Percentiles rank a stretch among this genome's conserved stretches.
phyloP scores from a whole-genome alignment of 2,113 vertebrate species.

The Sula dactylatra region DNA sequence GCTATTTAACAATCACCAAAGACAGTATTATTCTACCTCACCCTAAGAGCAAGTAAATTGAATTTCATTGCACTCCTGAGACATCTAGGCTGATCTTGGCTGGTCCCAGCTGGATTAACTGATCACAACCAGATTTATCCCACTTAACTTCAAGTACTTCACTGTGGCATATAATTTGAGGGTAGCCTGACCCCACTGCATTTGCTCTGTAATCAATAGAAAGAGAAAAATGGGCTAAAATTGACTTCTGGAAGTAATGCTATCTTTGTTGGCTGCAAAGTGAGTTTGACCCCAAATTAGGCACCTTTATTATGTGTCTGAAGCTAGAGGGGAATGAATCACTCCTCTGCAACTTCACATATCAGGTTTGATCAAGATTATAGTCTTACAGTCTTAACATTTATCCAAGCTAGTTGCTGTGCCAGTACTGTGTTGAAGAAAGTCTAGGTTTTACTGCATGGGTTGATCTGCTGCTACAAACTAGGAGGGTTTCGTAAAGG shows the following conservation, averaged over 20 bases:
- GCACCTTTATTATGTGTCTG: neutral
- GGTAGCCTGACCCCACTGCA: neutral
- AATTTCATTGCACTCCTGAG: neutral
- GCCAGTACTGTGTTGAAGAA: neutral
- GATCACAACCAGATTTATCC: slow-evolving; percentile 21
- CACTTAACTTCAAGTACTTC: neutral
- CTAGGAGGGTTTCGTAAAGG: neutral
- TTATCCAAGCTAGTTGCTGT: neutral
- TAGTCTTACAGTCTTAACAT: neutral
- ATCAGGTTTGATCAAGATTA: neutral
- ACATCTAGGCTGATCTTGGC: neutral
- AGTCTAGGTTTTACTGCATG: neutral
- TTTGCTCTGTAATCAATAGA: neutral
- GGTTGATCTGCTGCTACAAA: neutral
- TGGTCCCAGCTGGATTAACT: neutral
- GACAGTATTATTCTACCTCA: neutral
- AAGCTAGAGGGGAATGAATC: neutral
- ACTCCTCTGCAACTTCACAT: neutral
- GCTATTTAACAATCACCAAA: neutral
- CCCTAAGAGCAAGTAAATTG: neutral
- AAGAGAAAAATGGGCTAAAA: neutral
- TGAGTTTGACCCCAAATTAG: neutral
- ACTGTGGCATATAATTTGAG: neutral
- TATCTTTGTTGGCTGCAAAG: neutral
- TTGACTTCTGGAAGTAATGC: neutral